These are phyloP conservation scores for Cavia aperea DNA, from an alignment of 2,113 vertebrate species.

Conservation along the genomic window DNA sequence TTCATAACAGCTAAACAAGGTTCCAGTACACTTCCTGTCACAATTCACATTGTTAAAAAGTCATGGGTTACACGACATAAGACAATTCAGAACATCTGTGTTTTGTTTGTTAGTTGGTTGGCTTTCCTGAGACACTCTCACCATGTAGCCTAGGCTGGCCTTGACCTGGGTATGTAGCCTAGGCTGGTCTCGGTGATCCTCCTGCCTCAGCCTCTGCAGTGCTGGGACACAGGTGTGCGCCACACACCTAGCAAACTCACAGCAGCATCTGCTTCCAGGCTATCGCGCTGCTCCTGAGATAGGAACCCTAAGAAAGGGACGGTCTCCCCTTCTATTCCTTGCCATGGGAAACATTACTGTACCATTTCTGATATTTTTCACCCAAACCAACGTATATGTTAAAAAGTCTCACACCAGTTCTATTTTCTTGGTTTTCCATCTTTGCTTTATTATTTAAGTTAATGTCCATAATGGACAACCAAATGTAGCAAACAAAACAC, in stretches of 20 bases:
- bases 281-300: too few relatives aligned
- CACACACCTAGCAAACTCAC: neutral
- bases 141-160: neutral
- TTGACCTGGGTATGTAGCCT: neutral
- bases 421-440: neutral
- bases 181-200: neutral
- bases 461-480: neutral
- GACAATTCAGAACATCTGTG: neutral
- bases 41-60: too few relatives aligned
- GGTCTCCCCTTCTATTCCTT: neutral
- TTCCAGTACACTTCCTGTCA: fast-evolving
- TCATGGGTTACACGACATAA: neutral
- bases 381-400: neutral
- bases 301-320: neutral
- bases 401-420: neutral
- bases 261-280: neutral
- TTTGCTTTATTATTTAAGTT: neutral
- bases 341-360: neutral
- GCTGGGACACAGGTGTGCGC: neutral
- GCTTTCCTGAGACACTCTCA: neutral
- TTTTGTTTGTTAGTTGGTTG: neutral
- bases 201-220: neutral
- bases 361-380: neutral
- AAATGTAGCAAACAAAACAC: neutral
- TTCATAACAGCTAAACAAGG: neutral